Evolutionary conservation across 1,140 invertebrate species (phyloP).

Genomic region (Ruditapes philippinarum): DNA sequence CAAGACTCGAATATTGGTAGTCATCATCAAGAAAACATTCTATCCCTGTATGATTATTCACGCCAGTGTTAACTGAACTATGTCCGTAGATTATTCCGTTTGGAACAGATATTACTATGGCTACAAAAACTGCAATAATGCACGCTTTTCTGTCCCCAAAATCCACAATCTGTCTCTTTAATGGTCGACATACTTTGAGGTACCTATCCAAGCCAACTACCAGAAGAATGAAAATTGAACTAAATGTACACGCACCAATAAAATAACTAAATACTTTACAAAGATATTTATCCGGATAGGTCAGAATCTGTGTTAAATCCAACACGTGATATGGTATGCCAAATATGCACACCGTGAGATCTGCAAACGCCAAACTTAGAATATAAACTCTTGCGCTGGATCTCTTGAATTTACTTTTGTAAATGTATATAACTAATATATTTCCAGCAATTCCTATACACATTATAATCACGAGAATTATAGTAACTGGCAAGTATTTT

Average conservation of each 20-base stretch:
- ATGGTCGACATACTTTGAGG: conserved; percentile 73
- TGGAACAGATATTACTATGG: conserved; percentile 50
- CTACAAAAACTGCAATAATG: conserved; percentile 4
- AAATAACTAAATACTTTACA: conserved; percentile 72
- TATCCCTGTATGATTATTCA: conserved; percentile 1
- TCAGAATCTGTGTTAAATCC: conserved; percentile 72
- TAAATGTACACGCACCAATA: conserved; percentile 70
- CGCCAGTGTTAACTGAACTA: background rate
- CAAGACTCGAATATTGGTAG: background rate
- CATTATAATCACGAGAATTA: conserved; percentile 66
- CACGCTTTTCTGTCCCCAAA: conserved; percentile 63
- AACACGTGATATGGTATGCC: conserved; percentile 75
- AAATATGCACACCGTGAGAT: conserved; percentile 72
- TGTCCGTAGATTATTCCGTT: conserved; percentile 51
- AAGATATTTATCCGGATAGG: conserved; percentile 61
- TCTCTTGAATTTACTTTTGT: conserved; percentile 66
- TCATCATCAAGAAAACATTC: conserved; percentile 63
- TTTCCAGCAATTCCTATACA: conserved; percentile 73
- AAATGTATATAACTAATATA: conserved; percentile 70
- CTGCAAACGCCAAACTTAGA: conserved; percentile 72
- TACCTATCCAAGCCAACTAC: conserved; percentile 76
- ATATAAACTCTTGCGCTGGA: conserved; percentile 73
- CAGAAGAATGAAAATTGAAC: conserved; percentile 72
- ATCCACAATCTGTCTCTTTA: conserved; percentile 71
- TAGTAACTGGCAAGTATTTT: conserved; percentile 63